phyloP scores from a whole-genome alignment of 2,888 invertebrate species.

The Belgica antarctica region DNA sequence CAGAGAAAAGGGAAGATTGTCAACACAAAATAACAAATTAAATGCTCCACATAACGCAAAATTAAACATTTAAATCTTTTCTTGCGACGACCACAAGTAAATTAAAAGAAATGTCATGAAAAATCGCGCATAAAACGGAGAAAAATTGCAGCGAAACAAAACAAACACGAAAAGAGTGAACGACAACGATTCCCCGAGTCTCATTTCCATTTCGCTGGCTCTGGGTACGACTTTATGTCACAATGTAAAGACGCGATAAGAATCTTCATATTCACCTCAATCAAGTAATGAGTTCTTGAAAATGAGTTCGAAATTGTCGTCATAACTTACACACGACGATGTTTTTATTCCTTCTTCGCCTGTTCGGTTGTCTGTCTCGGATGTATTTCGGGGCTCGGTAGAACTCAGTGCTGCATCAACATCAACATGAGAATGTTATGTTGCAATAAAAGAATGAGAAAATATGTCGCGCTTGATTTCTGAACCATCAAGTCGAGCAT shows the following conservation, averaged over 20 bases:
- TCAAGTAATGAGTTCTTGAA: conserved; percentile 36
- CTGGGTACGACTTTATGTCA: conserved; percentile 35
- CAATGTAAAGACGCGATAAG: conserved; percentile 23
- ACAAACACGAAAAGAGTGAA: neutral
- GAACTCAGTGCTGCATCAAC: neutral
- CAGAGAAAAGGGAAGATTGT: neutral
- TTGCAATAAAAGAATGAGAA: neutral
- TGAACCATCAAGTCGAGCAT: neutral
- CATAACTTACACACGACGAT: conserved; percentile 27
- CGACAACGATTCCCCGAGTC: neutral
- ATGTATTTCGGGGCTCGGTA: neutral
- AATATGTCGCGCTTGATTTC: neutral
- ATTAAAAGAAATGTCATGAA: neutral
- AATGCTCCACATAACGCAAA: conserved; percentile 31
- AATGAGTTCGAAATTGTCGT: neutral
- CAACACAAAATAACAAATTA: conserved; percentile 37
- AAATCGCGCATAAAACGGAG: too few relatives aligned
- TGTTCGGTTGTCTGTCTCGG: too few relatives aligned
- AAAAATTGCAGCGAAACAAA: neutral
- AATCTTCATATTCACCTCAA: conserved; percentile 40
- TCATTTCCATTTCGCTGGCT: conserved; percentile 21
- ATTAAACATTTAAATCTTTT: conserved; percentile 15
- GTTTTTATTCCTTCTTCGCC: neutral
- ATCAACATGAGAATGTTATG: neutral
- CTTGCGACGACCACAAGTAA: neutral